These are phyloP conservation scores for Drosophila busckii DNA, from an alignment of 1,140 invertebrate genomes.

Conservation along the genomic window DNA sequence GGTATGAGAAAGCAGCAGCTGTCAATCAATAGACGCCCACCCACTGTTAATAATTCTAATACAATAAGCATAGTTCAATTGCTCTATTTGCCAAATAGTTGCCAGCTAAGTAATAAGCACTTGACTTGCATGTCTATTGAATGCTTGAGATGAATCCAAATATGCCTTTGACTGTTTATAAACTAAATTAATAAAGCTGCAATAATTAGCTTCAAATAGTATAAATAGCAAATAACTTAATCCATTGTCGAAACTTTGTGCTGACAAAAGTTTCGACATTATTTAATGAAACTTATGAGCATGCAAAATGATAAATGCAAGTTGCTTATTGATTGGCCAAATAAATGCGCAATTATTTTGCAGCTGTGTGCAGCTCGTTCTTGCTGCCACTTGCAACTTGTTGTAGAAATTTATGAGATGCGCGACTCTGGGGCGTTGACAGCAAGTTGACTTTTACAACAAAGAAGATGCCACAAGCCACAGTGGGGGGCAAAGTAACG, in stretches of 20 bases:
- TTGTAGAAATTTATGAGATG: slow-evolving; percentile 65
- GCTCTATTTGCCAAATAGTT: no score
- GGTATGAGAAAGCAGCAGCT: slow-evolving; percentile 8
- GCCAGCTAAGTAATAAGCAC: no score
- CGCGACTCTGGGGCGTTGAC: slow-evolving; percentile 57
- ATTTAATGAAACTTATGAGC: no score
- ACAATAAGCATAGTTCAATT: no score
- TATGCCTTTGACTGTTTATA: no score
- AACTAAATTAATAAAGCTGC: no score
- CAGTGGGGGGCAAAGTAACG: slow-evolving; percentile 17
- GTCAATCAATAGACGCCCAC: slow-evolving; percentile 23
- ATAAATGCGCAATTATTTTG: slow-evolving; percentile 77
- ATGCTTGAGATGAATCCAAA: no score
- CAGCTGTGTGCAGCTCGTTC: slow-evolving; percentile 39
- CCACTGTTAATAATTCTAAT: slow-evolving; percentile 14
- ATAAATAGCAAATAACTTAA: no score
- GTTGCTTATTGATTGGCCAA: slow-evolving; percentile 35
- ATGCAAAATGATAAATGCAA: background rate
- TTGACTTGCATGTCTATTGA: no score
- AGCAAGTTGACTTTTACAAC: slow-evolving; percentile 67
- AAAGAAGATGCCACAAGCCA: slow-evolving; percentile 13
- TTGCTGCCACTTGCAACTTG: slow-evolving; percentile 35
- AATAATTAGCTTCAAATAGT: no score
- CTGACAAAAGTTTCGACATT: no score
- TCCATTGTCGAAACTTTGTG: no score